Base-by-base conservation (phyloP, 2,113 vertebrate genomes). In the Corapipo altera region DNA sequence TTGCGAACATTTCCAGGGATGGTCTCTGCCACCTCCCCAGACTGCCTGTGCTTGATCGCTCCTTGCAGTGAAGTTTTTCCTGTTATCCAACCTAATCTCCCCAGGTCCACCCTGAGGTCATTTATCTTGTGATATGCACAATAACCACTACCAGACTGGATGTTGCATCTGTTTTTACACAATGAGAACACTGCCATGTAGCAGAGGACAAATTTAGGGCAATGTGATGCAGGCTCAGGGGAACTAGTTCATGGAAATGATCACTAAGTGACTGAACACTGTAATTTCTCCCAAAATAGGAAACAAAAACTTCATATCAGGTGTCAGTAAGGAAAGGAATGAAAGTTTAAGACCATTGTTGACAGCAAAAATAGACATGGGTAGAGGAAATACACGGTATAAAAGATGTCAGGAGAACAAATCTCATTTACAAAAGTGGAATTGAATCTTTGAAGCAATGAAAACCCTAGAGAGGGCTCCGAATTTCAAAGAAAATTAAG, bases 61-160 rank as follows among this genome's bases (percentile, higher is more conserved):
- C 15, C 39, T n/a, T n/a, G 12, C 23, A 24, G 15, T 0, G 0
- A 73, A 24, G 3, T 28, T 24, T 59, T 58, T 66, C 37, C 54
- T 51, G 24, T 8, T 39, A 41, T 66, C 27, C 57, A 74, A 59
- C 4, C 4, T 23, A 55, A 62, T 16, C 12, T 30, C 12, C 52
- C 19, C 27, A 22, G 28, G 33, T 64, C 15, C 41, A 64, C 15
- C 28, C 22, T 39, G 28, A 71, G 22, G 9, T 66, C 9, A 51
- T 46, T 72, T 73, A 71, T 23, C 20, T 28, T 51, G 26, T 51
- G 23, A 69, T 48, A 65, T 73, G 21, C 44, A 55, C 65, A 39
- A 27, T 10, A 66, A 81, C 12, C 3, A 5, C 21, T 19, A 52
- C 8, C 12, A 46, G 26, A 79, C 18, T 9, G 39, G 21, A 33